Percentiles rank a stretch among this genome's conserved stretches.
These are phyloP conservation scores for Scolanthus callimorphus DNA, from an alignment of 92 coral and sea anemone species.

Conservation along the genomic window DNA sequence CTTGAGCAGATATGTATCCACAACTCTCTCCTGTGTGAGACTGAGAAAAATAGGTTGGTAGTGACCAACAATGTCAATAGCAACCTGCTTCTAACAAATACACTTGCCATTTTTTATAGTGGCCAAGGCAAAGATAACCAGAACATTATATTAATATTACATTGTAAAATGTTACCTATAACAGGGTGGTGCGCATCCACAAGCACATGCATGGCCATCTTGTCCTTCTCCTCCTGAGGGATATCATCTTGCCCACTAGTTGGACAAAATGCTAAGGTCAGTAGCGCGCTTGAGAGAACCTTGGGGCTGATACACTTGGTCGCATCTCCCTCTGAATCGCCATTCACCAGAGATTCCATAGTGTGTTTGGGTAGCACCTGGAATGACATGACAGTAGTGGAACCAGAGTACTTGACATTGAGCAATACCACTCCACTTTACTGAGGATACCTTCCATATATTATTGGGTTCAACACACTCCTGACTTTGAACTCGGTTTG, in stretches of 20 bases:
- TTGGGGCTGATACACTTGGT: slow-evolving; percentile 31
- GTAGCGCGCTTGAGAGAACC: slow-evolving; percentile 48
- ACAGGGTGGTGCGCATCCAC: slow-evolving; percentile 77
- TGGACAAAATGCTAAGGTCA: slow-evolving; percentile 44
- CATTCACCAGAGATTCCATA: background rate
- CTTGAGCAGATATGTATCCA: slow-evolving; percentile 42
- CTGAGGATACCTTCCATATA: no score
- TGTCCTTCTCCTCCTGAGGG: slow-evolving; percentile 31
- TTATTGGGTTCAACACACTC: no score
- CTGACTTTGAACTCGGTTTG: no score
- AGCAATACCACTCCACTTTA: no score
- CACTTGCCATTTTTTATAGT: no score
- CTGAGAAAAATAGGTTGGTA: slow-evolving; percentile 29
- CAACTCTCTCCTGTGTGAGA: slow-evolving; percentile 27
- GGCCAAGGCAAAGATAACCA: no score
- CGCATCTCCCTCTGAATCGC: background rate
- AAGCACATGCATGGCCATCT: slow-evolving; percentile 48
- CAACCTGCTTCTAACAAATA: no score
- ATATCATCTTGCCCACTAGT: slow-evolving; percentile 34
- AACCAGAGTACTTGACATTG: no score
- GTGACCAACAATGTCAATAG: no score
- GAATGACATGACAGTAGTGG: background rate
- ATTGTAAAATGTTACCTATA: slow-evolving; percentile 41
- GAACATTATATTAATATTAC: no score
- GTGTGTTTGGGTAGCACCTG: background rate